Evolutionary conservation across 1,140 invertebrate species (phyloP).

Genomic region (Drosophila ogumai): DNA sequence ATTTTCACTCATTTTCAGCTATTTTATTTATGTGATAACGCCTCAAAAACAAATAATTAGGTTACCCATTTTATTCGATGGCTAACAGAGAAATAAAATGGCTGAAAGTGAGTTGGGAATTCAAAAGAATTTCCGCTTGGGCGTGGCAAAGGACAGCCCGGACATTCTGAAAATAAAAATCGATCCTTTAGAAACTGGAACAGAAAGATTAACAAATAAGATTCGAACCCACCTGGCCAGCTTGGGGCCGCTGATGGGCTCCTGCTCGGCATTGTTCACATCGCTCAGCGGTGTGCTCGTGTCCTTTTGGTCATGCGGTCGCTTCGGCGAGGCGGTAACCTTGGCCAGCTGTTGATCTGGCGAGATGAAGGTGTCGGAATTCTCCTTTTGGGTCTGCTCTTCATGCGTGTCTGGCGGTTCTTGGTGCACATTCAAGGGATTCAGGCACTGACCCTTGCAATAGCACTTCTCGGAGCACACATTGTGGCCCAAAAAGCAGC

Average conservation of each 20-base stretch:
- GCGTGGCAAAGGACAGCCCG: slow-evolving; percentile 47
- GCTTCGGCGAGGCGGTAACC: slow-evolving; percentile 20
- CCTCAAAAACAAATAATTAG: background rate
- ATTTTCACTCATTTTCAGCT: background rate
- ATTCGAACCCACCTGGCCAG: slow-evolving; percentile 34
- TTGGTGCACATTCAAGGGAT: slow-evolving; percentile 32
- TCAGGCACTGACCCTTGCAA: slow-evolving; percentile 53
- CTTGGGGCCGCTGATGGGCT: slow-evolving; percentile 12
- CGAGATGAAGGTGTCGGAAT: background rate
- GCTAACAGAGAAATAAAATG: background rate
- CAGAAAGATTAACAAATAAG: background rate
- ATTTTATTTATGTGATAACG: background rate
- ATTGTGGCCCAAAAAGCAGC: slow-evolving; percentile 32
- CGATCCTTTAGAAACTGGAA: background rate
- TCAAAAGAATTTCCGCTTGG: slow-evolving; percentile 72
- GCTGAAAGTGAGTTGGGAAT: background rate
- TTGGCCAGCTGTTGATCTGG: slow-evolving; percentile 6
- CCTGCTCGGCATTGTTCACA: background rate
- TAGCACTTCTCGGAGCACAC: slow-evolving; percentile 30
- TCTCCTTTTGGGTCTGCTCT: slow-evolving; percentile 1
- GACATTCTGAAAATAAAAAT: slow-evolving; percentile 54
- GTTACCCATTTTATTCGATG: background rate
- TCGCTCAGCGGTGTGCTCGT: background rate
- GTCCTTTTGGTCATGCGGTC: background rate
- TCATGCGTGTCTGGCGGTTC: background rate